phyloP scores from a whole-genome alignment of 1,140 invertebrate species.

The Drosophila nannoptera region DNA sequence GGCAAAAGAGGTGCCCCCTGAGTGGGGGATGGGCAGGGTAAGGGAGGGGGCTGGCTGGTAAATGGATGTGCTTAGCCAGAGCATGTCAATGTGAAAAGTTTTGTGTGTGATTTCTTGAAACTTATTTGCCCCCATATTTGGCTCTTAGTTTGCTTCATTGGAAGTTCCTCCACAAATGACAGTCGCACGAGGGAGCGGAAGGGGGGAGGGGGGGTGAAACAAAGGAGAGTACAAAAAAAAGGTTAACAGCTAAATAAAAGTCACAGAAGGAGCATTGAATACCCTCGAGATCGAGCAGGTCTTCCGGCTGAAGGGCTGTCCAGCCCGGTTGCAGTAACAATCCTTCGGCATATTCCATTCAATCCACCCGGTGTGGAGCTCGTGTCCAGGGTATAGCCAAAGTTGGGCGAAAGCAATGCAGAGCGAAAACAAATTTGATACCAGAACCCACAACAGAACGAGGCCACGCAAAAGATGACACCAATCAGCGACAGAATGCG shows the following conservation, averaged over 20 bases:
- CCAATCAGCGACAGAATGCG: slow-evolving; percentile 17
- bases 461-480: slow-evolving; percentile 32
- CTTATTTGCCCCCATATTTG: slow-evolving; percentile 28
- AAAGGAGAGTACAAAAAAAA: slow-evolving; percentile 7
- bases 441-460: slow-evolving; percentile 25
- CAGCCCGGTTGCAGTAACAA: no score
- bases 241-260: neutral
- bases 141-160: slow-evolving; percentile 34
- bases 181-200: neutral
- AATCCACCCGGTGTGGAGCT: no score
- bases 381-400: neutral
- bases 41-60: neutral
- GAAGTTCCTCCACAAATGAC: slow-evolving; percentile 23
- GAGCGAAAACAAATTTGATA: slow-evolving; percentile 18
- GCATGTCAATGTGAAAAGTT: slow-evolving; percentile 74
- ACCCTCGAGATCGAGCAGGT: no score
- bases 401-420: neutral
- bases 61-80: slow-evolving; percentile 33
- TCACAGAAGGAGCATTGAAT: neutral
- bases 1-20: neutral
- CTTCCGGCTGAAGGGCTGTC: no score
- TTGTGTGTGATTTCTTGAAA: slow-evolving; percentile 40
- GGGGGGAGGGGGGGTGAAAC: slow-evolving; percentile 1
- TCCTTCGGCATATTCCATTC: no score
- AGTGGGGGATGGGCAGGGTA: neutral